Evolutionary conservation across 2,797 vertebrate species (phyloP), one percentile per base, ranked within the genome.

Genomic region (Cygnus olor): DNA sequence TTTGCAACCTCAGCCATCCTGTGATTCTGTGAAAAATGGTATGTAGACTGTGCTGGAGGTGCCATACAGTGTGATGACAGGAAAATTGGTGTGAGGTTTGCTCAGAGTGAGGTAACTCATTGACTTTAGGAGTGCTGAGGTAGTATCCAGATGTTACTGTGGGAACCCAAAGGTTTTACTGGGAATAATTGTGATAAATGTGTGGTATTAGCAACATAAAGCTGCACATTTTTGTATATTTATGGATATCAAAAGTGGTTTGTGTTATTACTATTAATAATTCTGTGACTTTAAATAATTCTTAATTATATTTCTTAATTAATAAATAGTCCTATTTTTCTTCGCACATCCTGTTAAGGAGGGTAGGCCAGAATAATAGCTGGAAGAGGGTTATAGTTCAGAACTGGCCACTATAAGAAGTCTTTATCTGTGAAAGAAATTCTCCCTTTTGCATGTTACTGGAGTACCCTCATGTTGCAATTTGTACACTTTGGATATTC

Each of bases 401-500:
- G 49, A 84, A 38, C 53, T 54, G 44, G 14, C 6, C 5, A 16
- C 44, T 28, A 25, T 10, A 30, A 58, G 58, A 92, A 76, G 7
- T 24, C 21, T 71, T 64, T 49, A 28, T 63, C 36, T 42, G 34
- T n/a, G 45, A 70, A 60, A 8, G 12, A 3, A 8, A 27, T 14
- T 60, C 15, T 30, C 9, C 2, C 11, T 78, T 89, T 65, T 42
- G 25, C 0, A 0, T 17, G 12, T 3, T 57, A 21, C 5, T 36
- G 25, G 34, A 38, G 14, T 10, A 47, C 19, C 17, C 17, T 34
- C 20, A 11, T 24, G 36, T 0, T 3, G 13, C 3, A 73, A 24
- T 70, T 66, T 19, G 45, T 65, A 27, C 16, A 5, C 73, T 85
- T 71, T n/a, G 30, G n/a, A 14, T 69, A 19, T 69, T 76, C 21